Evolutionary conservation across 2,797 vertebrate species (phyloP), one percentile per base, ranked within the genome.

Genomic region (Lates japonicus): DNA sequence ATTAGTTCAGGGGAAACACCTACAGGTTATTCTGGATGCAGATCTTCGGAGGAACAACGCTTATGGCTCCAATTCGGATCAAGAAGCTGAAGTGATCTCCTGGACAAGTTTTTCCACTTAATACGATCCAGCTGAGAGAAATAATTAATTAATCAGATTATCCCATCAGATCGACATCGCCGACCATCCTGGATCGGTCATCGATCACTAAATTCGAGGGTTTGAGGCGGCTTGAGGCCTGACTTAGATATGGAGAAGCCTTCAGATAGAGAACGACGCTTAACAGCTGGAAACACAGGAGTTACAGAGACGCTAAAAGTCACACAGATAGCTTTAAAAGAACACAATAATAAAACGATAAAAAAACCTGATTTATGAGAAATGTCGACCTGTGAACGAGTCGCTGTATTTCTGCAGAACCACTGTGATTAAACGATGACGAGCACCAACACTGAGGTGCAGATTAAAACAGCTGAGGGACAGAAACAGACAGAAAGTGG

Each of bases 61-160:
- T 97, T 0, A 97, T 96, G 41, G 97, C 97, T 87, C 97, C 97
- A 41, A 96, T 98, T 81, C 93, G 91, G 83, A 98, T 92, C 89
- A 88, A 96, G 93, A 98, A 98, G 42, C 97, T 95, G 92, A 97
- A 96, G 57, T 96, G 91, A 14, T 96, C 95, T 7, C 90, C 88
- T 12, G 96, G 94, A 87, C 97, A n/a, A 99, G 35, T 4, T 1
- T 3, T 80, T 89, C 78, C 0, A 93, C 97, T n/a, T n/a, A n/a
- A n/a, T n/a, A 94, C 82, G n/a, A 0, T 4, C 11, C 46, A 0
- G 1, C 88, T 90, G 1, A 63, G 42, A 63, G 19, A 80, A 22
- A 44, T 0, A 1, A 8, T 75, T 7, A 75, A 35, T 0, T 22
- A 3, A 0, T 19, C 39, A 11, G 25, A 29, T 2, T 33, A 31